Conservation (phyloP, 2,113 vertebrate species). For the Spermophilus dauricus region DNA sequence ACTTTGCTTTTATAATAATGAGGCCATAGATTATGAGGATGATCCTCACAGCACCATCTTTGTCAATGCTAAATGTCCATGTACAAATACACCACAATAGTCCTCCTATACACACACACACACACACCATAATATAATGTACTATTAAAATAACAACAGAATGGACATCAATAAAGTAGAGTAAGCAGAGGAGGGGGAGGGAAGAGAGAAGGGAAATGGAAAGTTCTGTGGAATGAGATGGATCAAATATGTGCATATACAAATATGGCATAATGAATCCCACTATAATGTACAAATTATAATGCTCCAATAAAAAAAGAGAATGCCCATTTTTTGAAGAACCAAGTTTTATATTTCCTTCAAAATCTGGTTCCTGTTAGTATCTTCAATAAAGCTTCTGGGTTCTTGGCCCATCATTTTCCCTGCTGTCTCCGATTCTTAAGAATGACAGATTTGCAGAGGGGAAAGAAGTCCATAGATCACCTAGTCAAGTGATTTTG, state of each 20-base stretch:
- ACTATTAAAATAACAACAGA: no score
- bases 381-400: constrained; percentile 40
- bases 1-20: background rate
- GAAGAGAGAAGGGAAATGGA: no score
- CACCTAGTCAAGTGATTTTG: background rate
- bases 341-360: constrained; percentile 5
- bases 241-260: no score
- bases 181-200: no score
- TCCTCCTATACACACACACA: no score
- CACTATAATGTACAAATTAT: no score
- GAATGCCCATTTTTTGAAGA: constrained; percentile 33
- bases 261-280: no score
- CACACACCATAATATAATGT: no score
- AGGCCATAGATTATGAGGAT: background rate
- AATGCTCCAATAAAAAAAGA: no score
- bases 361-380: constrained; percentile 47
- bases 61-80: background rate
- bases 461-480: constrained; percentile 7
- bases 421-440: constrained; percentile 43
- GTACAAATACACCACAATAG: no score
- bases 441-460: background rate
- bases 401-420: background rate
- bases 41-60: background rate
- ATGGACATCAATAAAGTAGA: no score
- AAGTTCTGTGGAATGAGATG: no score